Evolutionary conservation across 2,797 vertebrate species (phyloP).

Genomic region (Knipowitschia caucasica): DNA sequence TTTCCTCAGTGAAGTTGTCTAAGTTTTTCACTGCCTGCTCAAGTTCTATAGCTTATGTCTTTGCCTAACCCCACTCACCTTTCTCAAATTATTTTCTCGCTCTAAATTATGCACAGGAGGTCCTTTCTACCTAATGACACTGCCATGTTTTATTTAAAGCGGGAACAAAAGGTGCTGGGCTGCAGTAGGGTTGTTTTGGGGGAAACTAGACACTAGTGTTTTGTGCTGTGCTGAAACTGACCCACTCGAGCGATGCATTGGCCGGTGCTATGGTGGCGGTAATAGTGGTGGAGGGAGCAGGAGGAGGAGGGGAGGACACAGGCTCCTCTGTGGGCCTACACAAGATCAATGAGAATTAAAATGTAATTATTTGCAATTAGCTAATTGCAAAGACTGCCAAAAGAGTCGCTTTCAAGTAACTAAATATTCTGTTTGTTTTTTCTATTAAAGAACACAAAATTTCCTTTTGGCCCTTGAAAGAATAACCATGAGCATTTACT

Average conservation of each 20-base stretch:
- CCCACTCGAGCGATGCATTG: slow-evolving; percentile 46
- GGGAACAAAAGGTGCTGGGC: slow-evolving; percentile 63
- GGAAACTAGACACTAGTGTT: slow-evolving; percentile 70
- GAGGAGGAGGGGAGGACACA: slow-evolving; percentile 34
- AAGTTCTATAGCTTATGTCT: slow-evolving; percentile 6
- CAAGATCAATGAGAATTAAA: too few relatives aligned
- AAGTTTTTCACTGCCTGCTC: too few relatives aligned
- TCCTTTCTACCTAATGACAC: slow-evolving; percentile 62
- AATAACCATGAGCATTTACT: too few relatives aligned
- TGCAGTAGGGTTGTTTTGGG: slow-evolving; percentile 43
- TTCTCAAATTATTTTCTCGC: slow-evolving; percentile 42
- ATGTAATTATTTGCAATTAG: too few relatives aligned
- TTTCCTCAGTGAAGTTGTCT: too few relatives aligned
- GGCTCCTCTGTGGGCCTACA: too few relatives aligned
- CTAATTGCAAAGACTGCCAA: too few relatives aligned
- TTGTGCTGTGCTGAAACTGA: slow-evolving; percentile 65
- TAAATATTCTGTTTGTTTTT: too few relatives aligned
- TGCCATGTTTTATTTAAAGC: slow-evolving; percentile 79
- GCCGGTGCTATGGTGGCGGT: slow-evolving; percentile 51
- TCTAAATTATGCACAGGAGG: slow-evolving; percentile 69
- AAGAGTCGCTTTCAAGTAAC: too few relatives aligned
- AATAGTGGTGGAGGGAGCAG: background rate
- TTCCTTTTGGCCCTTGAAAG: too few relatives aligned
- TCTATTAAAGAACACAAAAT: too few relatives aligned
- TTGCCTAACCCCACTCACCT: slow-evolving; percentile 20